A percentile compares a stretch with the other conserved stretches of the same genome.
phyloP scores from a whole-genome alignment of 1,140 invertebrate genomes.

The Lepidurus packardi region DNA sequence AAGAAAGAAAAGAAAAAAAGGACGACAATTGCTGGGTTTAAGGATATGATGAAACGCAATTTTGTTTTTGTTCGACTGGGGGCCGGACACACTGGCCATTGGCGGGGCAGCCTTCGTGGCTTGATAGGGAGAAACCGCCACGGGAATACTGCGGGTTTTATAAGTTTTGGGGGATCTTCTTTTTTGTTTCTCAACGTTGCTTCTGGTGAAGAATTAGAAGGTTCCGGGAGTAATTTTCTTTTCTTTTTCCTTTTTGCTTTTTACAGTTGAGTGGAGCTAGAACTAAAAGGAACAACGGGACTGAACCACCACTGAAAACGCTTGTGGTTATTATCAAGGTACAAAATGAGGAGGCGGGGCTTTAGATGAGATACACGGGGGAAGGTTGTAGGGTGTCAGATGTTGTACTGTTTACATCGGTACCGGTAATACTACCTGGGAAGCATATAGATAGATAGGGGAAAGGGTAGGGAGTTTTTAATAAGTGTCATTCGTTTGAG shows the following conservation, averaged over 20 bases:
- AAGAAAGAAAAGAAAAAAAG: too few relatives aligned
- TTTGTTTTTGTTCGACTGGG: too few relatives aligned
- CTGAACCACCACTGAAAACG: background rate
- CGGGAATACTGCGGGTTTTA: background rate
- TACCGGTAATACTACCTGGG: too few relatives aligned
- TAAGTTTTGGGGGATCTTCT: background rate
- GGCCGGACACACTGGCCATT: too few relatives aligned
- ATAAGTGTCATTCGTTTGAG: too few relatives aligned
- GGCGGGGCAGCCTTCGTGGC: background rate
- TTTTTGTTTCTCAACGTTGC: background rate
- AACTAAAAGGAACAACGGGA: background rate
- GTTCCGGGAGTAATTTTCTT: background rate
- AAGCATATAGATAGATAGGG: too few relatives aligned
- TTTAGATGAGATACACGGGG: background rate
- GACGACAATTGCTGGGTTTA: too few relatives aligned
- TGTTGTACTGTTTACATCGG: background rate
- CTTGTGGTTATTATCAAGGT: background rate
- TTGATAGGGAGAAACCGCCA: background rate
- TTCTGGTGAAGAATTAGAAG: background rate
- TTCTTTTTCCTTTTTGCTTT: too few relatives aligned
- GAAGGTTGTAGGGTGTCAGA: background rate
- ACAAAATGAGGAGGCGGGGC: background rate
- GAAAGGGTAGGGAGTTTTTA: too few relatives aligned
- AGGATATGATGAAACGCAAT: too few relatives aligned
- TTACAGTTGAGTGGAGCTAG: background rate